Evolutionary conservation across 2,888 invertebrate genomes (phyloP).

Genomic region (Hoplodrina blanda): DNA sequence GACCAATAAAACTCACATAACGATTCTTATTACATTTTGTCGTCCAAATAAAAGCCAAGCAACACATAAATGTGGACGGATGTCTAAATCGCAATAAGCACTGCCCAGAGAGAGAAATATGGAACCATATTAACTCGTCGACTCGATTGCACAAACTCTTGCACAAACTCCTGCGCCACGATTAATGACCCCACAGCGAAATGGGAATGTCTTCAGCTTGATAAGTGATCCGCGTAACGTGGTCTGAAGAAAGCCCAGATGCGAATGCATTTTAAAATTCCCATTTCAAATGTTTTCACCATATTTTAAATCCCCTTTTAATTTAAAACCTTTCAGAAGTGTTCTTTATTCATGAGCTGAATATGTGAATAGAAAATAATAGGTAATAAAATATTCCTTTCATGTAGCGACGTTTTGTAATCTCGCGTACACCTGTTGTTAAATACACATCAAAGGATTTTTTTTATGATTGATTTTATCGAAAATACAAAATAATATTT

Average conservation of each 20-base stretch:
- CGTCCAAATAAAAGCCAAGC: constrained; percentile 37
- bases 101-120: constrained; percentile 55
- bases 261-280: constrained; percentile 56
- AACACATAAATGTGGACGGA: constrained; percentile 45
- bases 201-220: constrained; percentile 63
- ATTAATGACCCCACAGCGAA: constrained; percentile 62
- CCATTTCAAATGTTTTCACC: constrained; percentile 44
- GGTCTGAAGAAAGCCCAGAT: constrained; percentile 53
- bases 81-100: constrained; percentile 54
- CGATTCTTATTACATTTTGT: constrained; percentile 36
- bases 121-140: constrained; percentile 60
- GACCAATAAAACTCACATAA: constrained; percentile 28
- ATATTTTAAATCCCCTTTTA: constrained; percentile 43
- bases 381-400: constrained; percentile 17
- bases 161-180: constrained; percentile 56
- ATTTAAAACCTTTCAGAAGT: constrained; percentile 53
- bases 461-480: constrained; percentile 11
- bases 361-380: constrained; percentile 27
- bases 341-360: constrained; percentile 53
- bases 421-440: not conserved
- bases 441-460: constrained; percentile 1
- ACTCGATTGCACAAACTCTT: constrained; percentile 57
- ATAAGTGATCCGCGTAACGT: constrained; percentile 61
- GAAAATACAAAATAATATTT: not conserved
- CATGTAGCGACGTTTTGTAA: constrained; percentile 7